These are phyloP conservation scores for Tyrannus savana DNA, from an alignment of 2,113 vertebrate species.

Conservation along the genomic window DNA sequence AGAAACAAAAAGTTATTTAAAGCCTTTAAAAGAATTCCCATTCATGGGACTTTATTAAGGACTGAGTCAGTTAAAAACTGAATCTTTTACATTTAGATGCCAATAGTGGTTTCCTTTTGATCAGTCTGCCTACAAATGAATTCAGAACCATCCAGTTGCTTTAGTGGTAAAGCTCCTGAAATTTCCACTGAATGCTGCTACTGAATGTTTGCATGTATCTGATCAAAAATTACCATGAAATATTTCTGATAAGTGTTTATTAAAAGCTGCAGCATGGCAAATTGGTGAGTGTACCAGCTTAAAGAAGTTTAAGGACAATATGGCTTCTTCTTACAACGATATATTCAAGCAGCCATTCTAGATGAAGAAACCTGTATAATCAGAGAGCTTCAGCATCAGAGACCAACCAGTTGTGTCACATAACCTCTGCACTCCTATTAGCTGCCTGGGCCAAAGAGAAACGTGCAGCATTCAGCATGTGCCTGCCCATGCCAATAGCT, in stretches of 20 bases:
- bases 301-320: not conserved
- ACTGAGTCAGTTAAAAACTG: not conserved
- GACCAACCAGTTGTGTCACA: not conserved
- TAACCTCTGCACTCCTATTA: not conserved
- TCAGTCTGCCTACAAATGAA: not conserved
- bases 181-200: not conserved
- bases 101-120: not conserved
- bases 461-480: not conserved
- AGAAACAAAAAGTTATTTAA: not conserved
- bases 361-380: not conserved
- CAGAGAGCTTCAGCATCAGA: not conserved
- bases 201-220: not conserved
- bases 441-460: not conserved
- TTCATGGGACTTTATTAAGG: not conserved
- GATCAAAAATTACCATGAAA: not conserved
- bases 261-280: not conserved
- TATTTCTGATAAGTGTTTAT: conserved; percentile 15
- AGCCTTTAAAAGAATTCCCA: not conserved
- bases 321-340: not conserved
- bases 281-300: not conserved
- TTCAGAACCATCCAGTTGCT: not conserved
- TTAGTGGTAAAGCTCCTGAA: not conserved
- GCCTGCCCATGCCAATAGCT: not conserved
- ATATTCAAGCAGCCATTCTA: not conserved
- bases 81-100: not conserved